Base-by-base conservation (phyloP, 2,888 invertebrate genomes). In the Mimas tiliae region DNA sequence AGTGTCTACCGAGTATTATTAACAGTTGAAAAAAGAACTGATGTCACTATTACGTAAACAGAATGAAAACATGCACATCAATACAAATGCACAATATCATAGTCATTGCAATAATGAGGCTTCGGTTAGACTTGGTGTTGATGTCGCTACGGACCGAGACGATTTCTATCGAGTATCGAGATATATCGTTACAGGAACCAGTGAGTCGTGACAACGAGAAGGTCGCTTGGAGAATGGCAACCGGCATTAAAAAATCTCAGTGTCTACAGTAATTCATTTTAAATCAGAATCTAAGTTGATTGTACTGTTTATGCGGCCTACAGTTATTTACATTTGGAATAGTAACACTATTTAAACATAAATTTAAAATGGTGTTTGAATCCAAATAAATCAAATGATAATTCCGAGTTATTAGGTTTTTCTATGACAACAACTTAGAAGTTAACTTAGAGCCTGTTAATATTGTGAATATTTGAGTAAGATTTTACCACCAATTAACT, bases 101-200 rank as follows among this genome's bases (percentile, higher is more conserved):
- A 42, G 58, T 42, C 58, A 68, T 64, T 48, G 48, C 19, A 65
- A 69, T 77, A 77, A 76, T 75, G 75, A 78, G 70, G 68, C 71
- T 72, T 70, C 74, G 68, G 70, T 62, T 66, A 69, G 63, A 69
- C 64, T 68, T 63, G 66, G 68, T 72, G 70, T 75, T 68, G 70
- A 73, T 72, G 71, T 71, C 70, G 68, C 64, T 70, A 70, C 55
- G 55, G 68, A 67, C 64, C 66, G 72, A 76, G 70, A 72, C 72
- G 80, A 81, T 81, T 81, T 83, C 80, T 81, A 82, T 76, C 73
- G 67, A 71, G 72, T 74, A 67, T 70, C 70, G 63, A 63, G 79
- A 78, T 75, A 78, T 81, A 82, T 84, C 71, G 79, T 85, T 86
- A 84, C 78, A 72, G 70, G 66, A 77, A 65, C 69, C 80, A 70